Evolutionary conservation across 2,113 vertebrate species (phyloP), one percentile per base, ranked within the genome.

Genomic region (Sinocyclocheilus anshuiensis): DNA sequence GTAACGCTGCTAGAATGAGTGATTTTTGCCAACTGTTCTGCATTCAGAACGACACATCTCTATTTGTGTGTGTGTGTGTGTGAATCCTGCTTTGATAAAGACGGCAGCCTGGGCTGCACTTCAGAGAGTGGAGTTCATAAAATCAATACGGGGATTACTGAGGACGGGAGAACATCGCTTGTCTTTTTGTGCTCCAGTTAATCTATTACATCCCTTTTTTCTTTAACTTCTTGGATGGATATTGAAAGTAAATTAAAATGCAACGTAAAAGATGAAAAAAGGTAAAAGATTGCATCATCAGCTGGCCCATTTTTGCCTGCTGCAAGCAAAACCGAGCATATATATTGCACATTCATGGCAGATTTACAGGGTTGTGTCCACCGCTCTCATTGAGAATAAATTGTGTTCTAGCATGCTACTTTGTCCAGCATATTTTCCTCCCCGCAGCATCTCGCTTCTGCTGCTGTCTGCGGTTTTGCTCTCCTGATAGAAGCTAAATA

Each of bases 141-240:
- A 82, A 82, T 82, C 80, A 69, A 82, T 71, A 71, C 16, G 1
- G 79, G 57, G n/a, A n/a, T n/a, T n/a, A n/a, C 76, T 55, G 76
- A 29, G 76, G 26, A 55, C 1, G 9, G 16, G 45, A 77, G 76
- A 55, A 50, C n/a, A 77, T 29, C 1, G 48, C 24, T 53, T 33
- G 8, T 12, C 24, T 20, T 77, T 55, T 55, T 55, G 53, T 10
- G 24, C 45, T 55, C 8, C 8, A 12, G 6, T 55, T 55, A 8
- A 29, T 77, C 24, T 48, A 55, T 26, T 12, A 16, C 8, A 33
- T 77, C 8, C 24, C 12, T 55, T 55, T 77, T 72, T 72, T 39
- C 57, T 22, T 61, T 18, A 72, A 72, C 33, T 22, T 39, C 29
- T 36, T 50, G 75, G 24, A 48, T 18, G 16, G 42, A 77, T 53